Evolutionary conservation across 2,888 invertebrate genomes (phyloP).

Genomic region (Acrobasis repandana): DNA sequence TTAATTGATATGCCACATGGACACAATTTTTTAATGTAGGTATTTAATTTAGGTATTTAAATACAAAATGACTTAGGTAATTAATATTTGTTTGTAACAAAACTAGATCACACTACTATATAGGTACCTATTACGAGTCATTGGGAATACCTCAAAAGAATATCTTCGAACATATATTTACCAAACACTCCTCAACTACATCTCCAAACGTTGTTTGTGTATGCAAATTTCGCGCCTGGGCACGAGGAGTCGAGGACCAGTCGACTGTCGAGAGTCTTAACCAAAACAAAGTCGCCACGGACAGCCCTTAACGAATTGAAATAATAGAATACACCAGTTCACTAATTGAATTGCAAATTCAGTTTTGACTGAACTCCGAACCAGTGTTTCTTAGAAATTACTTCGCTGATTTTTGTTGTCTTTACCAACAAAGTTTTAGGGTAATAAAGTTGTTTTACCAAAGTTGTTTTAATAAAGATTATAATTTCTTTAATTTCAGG

Average conservation of each 20-base stretch:
- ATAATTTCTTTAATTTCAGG: background rate
- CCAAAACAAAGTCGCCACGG: slow-evolving; percentile 42
- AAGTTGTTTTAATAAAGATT: background rate
- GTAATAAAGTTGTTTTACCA: background rate
- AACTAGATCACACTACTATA: no score
- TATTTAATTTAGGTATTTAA: no score
- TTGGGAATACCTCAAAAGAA: background rate
- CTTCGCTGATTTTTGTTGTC: slow-evolving; percentile 6
- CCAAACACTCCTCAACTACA: slow-evolving; percentile 17
- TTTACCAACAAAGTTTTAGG: slow-evolving; percentile 2
- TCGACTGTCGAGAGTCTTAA: slow-evolving; percentile 34
- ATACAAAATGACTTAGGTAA: no score
- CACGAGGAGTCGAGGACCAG: background rate
- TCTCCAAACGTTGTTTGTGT: slow-evolving; percentile 51
- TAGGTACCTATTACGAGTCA: background rate
- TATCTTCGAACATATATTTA: slow-evolving; percentile 10
- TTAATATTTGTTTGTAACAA: no score
- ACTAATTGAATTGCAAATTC: slow-evolving; percentile 35
- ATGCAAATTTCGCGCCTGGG: slow-evolving; percentile 50
- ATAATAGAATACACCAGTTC: slow-evolving; percentile 36
- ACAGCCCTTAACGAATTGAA: slow-evolving; percentile 45
- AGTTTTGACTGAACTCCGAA: slow-evolving; percentile 18
- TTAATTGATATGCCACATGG: no score
- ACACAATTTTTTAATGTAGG: no score
- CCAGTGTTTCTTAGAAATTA: slow-evolving; percentile 9